Percentiles rank a stretch among this genome's conserved stretches.
phyloP scores from a whole-genome alignment of 2,888 invertebrate genomes.

The Buathra laborator region DNA sequence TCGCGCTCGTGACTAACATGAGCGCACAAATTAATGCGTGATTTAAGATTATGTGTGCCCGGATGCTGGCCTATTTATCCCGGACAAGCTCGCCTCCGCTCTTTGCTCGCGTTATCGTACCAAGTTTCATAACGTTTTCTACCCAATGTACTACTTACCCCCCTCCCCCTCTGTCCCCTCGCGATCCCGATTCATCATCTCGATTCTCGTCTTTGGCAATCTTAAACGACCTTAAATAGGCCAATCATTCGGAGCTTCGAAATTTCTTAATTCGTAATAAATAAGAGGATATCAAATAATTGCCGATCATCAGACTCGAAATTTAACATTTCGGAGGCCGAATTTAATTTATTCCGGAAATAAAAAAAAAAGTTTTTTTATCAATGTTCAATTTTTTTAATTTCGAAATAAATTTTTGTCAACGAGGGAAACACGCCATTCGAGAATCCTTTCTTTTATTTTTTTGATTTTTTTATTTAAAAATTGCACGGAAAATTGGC shows the following conservation, averaged over 20 bases:
- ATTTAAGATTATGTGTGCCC: slow-evolving; percentile 68
- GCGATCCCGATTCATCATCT: slow-evolving; percentile 21
- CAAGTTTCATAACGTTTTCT: slow-evolving; percentile 59
- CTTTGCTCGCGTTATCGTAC: slow-evolving; percentile 55
- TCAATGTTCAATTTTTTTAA: too few species aligned
- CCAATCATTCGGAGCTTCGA: slow-evolving; percentile 42
- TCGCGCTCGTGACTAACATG: slow-evolving; percentile 63
- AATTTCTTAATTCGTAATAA: not conserved
- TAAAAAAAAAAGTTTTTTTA: too few species aligned
- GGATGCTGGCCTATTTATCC: slow-evolving; percentile 67
- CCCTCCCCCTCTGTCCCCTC: not conserved
- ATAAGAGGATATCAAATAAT: not conserved
- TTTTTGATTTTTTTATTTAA: too few species aligned
- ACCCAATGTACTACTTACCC: slow-evolving; percentile 5
- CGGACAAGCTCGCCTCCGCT: slow-evolving; percentile 32
- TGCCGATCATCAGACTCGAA: not conserved
- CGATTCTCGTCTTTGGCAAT: slow-evolving; percentile 43
- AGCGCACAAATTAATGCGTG: slow-evolving; percentile 67
- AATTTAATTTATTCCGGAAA: too few species aligned
- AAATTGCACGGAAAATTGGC: too few species aligned
- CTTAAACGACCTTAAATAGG: slow-evolving; percentile 49
- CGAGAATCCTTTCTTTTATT: too few species aligned
- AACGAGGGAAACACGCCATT: too few species aligned
- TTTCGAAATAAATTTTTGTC: too few species aligned
- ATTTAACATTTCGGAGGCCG: too few species aligned